Conservation (phyloP, 1,140 invertebrate genomes). For the Paramacrobiotus metropolitanus region DNA sequence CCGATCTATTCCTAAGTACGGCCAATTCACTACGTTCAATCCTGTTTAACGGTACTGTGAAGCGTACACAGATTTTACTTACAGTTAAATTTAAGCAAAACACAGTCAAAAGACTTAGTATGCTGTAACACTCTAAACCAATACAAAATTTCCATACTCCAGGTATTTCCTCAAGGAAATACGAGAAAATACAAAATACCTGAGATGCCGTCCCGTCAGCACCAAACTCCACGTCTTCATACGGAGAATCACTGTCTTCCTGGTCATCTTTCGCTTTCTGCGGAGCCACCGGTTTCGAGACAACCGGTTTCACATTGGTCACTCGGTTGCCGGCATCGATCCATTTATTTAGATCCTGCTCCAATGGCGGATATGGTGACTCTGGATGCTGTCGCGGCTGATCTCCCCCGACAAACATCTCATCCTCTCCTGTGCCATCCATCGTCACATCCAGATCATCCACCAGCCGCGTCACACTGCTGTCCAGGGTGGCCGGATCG, state of each 20-base stretch:
- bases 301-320: background rate
- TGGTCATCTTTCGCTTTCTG: background rate
- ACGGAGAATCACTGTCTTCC: background rate
- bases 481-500: background rate
- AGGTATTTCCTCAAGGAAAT: too few species aligned
- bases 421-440: background rate
- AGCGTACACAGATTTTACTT: too few species aligned
- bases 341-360: background rate
- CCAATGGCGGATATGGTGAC: constrained; percentile 1
- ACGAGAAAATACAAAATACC: too few species aligned
- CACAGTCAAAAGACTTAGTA: too few species aligned
- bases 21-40: too few species aligned
- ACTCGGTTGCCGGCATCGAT: background rate
- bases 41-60: too few species aligned
- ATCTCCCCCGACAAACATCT: background rate
- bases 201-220: too few species aligned
- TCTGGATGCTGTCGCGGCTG: background rate
- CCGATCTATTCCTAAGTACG: too few species aligned
- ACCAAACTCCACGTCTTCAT: background rate
- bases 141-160: too few species aligned
- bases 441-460: background rate
- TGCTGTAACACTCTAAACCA: too few species aligned
- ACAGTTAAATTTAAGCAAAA: too few species aligned
- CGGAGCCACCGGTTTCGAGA: background rate
- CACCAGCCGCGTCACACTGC: background rate